These are phyloP conservation scores for Marasmarcha lunaedactyla DNA, from an alignment of 2,888 invertebrate species.

Conservation along the genomic window DNA sequence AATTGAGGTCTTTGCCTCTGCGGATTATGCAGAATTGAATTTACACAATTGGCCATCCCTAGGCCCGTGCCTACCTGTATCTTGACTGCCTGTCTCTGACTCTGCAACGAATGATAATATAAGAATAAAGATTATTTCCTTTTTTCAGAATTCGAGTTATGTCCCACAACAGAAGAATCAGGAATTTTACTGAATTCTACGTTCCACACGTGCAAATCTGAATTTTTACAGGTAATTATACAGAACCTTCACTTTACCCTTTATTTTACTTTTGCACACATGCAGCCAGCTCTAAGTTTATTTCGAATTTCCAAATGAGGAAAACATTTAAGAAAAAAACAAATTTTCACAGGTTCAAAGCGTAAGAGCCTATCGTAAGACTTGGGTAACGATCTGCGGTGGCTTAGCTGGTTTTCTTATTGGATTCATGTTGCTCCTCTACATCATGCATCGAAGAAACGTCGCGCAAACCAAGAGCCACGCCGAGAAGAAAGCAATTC, in stretches of 20 bases:
- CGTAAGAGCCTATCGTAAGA: slow-evolving; percentile 35
- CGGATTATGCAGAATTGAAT: too few species aligned
- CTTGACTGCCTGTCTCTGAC: too few species aligned
- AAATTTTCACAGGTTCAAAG: slow-evolving; percentile 34
- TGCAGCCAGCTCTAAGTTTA: not conserved
- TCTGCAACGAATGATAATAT: too few species aligned
- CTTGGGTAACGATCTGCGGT: slow-evolving; percentile 57
- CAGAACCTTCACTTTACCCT: too few species aligned
- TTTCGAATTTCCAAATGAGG: not conserved
- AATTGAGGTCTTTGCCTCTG: too few species aligned
- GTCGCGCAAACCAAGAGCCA: slow-evolving; percentile 48
- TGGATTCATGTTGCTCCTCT: slow-evolving; percentile 55
- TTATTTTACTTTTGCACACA: too few species aligned
- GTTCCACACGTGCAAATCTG: slow-evolving; percentile 36
- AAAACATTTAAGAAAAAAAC: too few species aligned
- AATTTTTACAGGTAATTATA: slow-evolving; percentile 43
- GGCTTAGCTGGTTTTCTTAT: slow-evolving; percentile 56
- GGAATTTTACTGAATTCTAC: slow-evolving; percentile 33
- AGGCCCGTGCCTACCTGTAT: too few species aligned
- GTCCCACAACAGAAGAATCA: slow-evolving; percentile 25
- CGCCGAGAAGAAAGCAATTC: slow-evolving; percentile 30
- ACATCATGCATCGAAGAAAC: slow-evolving; percentile 57
- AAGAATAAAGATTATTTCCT: not conserved
- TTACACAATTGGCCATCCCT: too few species aligned
- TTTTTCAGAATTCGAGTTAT: slow-evolving; percentile 48